Base-by-base conservation (phyloP, 2,797 vertebrate genomes). In the Poeciliopsis gracilis region DNA sequence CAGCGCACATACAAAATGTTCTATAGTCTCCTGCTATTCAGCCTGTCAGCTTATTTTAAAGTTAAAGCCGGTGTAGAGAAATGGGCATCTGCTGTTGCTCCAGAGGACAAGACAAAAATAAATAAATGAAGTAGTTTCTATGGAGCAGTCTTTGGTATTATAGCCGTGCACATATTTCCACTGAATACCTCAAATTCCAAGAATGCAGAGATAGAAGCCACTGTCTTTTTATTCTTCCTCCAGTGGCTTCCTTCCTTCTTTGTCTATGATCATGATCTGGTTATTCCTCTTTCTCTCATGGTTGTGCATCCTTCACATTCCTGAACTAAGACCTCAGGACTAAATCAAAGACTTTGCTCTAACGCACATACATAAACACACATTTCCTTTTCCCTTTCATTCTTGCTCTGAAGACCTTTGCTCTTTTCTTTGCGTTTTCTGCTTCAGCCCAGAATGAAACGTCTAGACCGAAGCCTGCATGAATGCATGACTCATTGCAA, bases 271-370 rank as follows among this genome's bases (percentile, higher is more conserved):
- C 63, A 63, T 28, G 79, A 57, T 79, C 77, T 76, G 47, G 78
- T 71, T 67, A n/a, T 79, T 73, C 23, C 23, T 70, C 67, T 6
- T 46, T 45, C 41, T 13, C 25, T 45, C 69, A 72, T 67, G 36
- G 53, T 51, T 70, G 72, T 77, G 75, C 71, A 69, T 74, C 59
- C 73, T 81, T 80, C 77, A 80, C 76, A 75, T 83, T 57, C 46
- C 43, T 77, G 46, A 73, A 81, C 80, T 47, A 67, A 83, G 76
- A 84, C 69, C 75, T 80, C 71, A 38, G 82, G 77, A 80, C 87
- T 75, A 86, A 88, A 91, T 93, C 90, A 93, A 85, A 63, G 30
- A 36, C 61, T 63, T 36, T 20, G 30, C 36, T 16, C 30, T 18
- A 20, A 36, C 5, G 23, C 66, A n/a, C 3, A 69, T 13, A 59